These are phyloP conservation scores for Cephus spinipes DNA, from an alignment of 2,888 invertebrate species.

Conservation along the genomic window DNA sequence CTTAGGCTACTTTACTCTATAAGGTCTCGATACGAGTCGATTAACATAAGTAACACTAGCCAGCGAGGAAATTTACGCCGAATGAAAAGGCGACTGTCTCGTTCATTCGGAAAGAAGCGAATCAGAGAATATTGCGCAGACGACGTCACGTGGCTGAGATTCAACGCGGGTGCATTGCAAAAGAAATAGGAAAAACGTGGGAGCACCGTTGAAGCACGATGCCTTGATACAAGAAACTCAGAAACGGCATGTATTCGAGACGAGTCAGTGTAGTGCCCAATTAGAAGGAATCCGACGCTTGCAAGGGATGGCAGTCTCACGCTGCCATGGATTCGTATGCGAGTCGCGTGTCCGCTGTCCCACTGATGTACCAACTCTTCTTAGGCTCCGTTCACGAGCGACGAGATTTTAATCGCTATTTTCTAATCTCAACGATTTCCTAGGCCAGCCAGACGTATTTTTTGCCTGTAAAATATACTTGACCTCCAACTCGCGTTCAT, in stretches of 20 bases:
- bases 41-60: neutral
- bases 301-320: conserved; percentile 44
- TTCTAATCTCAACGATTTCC: neutral
- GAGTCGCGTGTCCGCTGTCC: conserved; percentile 60
- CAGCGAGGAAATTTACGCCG: neutral
- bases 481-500: neutral
- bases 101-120: neutral
- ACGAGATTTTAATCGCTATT: neutral
- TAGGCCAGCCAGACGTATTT: neutral
- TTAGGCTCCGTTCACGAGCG: conserved; percentile 37
- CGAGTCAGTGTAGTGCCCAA: conserved; percentile 43
- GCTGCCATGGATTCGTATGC: conserved; percentile 49
- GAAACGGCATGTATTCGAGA: conserved; percentile 21
- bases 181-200: conserved; percentile 27
- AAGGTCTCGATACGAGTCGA: neutral
- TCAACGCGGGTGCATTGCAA: conserved; percentile 31
- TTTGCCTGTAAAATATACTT: neutral
- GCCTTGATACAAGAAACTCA: neutral
- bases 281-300: conserved; percentile 52
- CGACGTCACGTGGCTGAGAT: neutral
- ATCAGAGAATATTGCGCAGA: neutral
- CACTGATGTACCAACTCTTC: conserved; percentile 32
- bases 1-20: neutral
- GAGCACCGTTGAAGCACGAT: conserved; percentile 25
- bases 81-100: neutral